phyloP scores from a whole-genome alignment of 2,113 vertebrate species.

The Prunella fulvescens region DNA sequence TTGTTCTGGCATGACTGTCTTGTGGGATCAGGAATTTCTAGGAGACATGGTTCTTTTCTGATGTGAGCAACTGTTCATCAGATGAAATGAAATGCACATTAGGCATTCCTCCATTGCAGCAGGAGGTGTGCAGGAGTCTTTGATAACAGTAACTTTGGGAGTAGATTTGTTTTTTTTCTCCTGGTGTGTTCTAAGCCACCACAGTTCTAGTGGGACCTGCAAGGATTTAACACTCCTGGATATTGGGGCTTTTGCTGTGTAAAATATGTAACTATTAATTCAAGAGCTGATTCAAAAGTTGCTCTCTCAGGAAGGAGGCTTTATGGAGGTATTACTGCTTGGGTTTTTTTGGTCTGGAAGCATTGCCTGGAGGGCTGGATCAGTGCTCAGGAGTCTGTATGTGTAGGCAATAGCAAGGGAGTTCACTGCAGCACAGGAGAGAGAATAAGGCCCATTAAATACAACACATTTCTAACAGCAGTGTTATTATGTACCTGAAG shows the following conservation, averaged over 20 bases:
- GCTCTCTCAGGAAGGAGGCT: not conserved
- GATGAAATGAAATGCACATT: not conserved
- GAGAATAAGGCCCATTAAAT: not conserved
- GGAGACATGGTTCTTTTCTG: not conserved
- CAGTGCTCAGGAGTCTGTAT: not conserved
- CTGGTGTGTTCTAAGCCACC: accelerated
- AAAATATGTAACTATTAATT: not conserved
- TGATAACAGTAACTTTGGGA: not conserved
- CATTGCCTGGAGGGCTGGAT: not conserved
- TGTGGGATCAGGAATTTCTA: not conserved
- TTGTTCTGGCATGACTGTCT: accelerated
- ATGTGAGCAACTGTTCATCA: not conserved
- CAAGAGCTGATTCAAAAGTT: not conserved
- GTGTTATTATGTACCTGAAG: not conserved
- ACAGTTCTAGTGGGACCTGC: not conserved
- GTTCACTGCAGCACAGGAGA: not conserved
- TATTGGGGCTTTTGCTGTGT: not conserved
- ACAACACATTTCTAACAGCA: not conserved
- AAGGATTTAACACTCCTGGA: not conserved
- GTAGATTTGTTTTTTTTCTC: not conserved
- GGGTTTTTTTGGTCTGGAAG: not conserved
- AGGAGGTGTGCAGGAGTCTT: not conserved
- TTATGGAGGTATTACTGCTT: not conserved
- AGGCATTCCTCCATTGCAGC: not conserved
- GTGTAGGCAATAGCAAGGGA: not conserved